Conservation (phyloP, 2,888 invertebrate species). For the Pteria penguin region DNA sequence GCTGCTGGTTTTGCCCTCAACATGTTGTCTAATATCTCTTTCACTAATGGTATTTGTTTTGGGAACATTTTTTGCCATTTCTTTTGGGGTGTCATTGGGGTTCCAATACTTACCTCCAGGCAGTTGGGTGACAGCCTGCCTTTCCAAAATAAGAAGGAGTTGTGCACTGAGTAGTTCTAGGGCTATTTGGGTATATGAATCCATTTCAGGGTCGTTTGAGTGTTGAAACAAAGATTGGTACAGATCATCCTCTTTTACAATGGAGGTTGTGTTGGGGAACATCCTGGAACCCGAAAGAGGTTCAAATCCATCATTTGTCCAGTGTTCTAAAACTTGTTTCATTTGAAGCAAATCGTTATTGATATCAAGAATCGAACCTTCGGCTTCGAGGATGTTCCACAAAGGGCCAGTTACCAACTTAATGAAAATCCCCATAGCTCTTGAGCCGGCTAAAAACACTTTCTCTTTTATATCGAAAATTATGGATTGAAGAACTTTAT, state of each 20-base stretch:
- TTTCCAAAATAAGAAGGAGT: conserved; percentile 23
- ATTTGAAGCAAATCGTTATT: conserved; percentile 17
- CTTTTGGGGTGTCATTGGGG: conserved; percentile 1
- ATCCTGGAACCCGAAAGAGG: background rate
- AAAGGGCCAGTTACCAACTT: conserved; percentile 24
- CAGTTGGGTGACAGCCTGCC: conserved; percentile 46
- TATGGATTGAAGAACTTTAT: conserved; percentile 35
- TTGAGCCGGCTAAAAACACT: conserved; percentile 32
- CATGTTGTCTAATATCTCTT: conserved; percentile 29
- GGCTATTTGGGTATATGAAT: conserved; percentile 35
- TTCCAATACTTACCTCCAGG: conserved; percentile 37
- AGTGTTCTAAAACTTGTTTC: conserved; percentile 14
- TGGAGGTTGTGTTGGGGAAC: background rate
- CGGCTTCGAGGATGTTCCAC: conserved; percentile 36
- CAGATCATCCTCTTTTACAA: background rate
- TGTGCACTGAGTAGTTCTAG: conserved; percentile 19
- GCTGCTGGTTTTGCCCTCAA: conserved; percentile 37
- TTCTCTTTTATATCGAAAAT: conserved; percentile 32
- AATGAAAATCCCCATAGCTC: conserved; percentile 33
- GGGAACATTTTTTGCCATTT: background rate
- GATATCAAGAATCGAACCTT: conserved; percentile 35
- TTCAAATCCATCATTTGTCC: conserved; percentile 3
- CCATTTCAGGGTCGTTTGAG: conserved; percentile 7
- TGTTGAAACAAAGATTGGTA: conserved; percentile 17
- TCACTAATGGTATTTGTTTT: conserved; percentile 31